Conservation (phyloP, 2,888 invertebrate genomes). For the Mythimna lalbum region DNA sequence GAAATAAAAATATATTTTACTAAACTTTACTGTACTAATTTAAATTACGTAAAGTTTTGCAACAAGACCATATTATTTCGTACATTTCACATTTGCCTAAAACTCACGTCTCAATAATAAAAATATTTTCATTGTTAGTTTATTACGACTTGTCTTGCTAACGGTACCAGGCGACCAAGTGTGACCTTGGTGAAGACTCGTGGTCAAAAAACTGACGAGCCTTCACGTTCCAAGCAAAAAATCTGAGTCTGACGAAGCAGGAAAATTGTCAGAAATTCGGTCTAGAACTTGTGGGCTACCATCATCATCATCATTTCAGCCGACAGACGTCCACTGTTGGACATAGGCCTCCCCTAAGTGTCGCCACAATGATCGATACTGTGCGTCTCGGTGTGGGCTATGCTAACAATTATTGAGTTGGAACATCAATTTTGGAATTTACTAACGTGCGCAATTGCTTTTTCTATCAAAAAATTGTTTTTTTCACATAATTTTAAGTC, state of each 20-base stretch:
- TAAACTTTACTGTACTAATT: slow-evolving; percentile 10
- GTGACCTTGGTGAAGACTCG: slow-evolving; percentile 55
- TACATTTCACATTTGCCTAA: slow-evolving; percentile 35
- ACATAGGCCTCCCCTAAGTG: too few relatives aligned
- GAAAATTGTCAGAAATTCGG: slow-evolving; percentile 41
- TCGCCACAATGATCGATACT: too few relatives aligned
- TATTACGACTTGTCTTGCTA: slow-evolving; percentile 54
- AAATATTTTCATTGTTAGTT: slow-evolving; percentile 55
- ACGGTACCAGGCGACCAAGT: slow-evolving; percentile 54
- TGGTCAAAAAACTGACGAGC: slow-evolving; percentile 60
- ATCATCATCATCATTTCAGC: too few relatives aligned
- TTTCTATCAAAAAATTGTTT: background rate
- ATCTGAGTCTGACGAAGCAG: slow-evolving; percentile 42
- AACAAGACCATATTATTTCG: slow-evolving; percentile 10
- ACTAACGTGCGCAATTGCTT: background rate
- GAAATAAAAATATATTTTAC: too few relatives aligned
- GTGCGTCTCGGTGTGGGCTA: too few relatives aligned
- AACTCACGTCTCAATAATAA: slow-evolving; percentile 53
- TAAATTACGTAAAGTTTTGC: slow-evolving; percentile 12
- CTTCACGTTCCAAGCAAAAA: slow-evolving; percentile 46
- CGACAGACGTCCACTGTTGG: too few relatives aligned
- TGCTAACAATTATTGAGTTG: background rate
- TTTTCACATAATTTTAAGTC: too few relatives aligned
- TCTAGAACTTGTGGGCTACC: too few relatives aligned
- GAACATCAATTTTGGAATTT: background rate